These are phyloP conservation scores for Oncorhynchus tshawytscha DNA, from an alignment of 2,113 vertebrate species.

Conservation along the genomic window DNA sequence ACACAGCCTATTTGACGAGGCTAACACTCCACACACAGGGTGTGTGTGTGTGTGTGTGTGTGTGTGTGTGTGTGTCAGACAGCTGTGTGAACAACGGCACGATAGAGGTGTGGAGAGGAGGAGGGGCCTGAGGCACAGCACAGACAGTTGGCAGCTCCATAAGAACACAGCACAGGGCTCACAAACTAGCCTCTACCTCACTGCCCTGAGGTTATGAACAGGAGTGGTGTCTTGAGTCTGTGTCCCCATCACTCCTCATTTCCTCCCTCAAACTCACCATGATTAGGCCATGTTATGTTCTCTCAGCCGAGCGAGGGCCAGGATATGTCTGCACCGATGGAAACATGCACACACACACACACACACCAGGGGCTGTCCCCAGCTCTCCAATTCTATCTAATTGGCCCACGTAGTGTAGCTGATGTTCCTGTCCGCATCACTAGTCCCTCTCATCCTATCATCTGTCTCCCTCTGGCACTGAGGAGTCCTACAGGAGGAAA, in stretches of 20 bases:
- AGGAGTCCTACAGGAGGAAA: background rate
- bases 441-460: slow-evolving; percentile 5
- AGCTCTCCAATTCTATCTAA: background rate
- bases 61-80: background rate
- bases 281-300: too few relatives aligned
- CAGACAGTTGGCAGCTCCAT: slow-evolving; percentile 25
- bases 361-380: background rate
- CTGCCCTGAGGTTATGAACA: slow-evolving; percentile 12
- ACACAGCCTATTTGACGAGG: slow-evolving; percentile 4
- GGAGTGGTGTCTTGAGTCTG: slow-evolving; percentile 7
- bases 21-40: background rate
- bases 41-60: too few relatives aligned
- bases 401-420: background rate
- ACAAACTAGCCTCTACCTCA: slow-evolving; percentile 28
- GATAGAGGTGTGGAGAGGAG: background rate
- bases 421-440: background rate
- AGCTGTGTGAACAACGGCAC: background rate
- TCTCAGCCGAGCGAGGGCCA: too few relatives aligned
- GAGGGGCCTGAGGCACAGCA: slow-evolving; percentile 1
- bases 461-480: background rate
- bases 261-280: slow-evolving; percentile 15
- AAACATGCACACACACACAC: background rate
- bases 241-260: slow-evolving; percentile 1
- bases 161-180: slow-evolving; percentile 16
- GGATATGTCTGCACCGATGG: too few relatives aligned